Percentiles rank a stretch among this genome's conserved stretches.
Conservation (phyloP, 2,797 vertebrate genomes). For the Novumbra hubbsi region DNA sequence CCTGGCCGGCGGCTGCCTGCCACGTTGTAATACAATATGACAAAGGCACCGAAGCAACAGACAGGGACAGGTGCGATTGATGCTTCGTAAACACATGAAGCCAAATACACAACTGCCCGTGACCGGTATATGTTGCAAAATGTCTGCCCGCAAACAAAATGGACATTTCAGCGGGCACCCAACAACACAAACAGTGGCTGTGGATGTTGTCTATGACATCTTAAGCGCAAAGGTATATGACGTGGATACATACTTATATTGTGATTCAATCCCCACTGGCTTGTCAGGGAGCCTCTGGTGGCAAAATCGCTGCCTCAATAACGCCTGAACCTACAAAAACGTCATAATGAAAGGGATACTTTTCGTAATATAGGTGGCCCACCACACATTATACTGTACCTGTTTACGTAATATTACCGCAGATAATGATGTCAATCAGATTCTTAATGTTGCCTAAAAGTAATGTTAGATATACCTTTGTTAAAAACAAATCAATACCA, state of each 20-base stretch:
- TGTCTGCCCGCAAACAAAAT: background rate
- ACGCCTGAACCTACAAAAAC: slow-evolving; percentile 76
- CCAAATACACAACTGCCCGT: background rate
- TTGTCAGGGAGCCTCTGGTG: slow-evolving; percentile 65
- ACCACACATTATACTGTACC: background rate
- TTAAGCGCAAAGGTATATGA: background rate
- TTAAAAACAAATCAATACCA: slow-evolving; percentile 24
- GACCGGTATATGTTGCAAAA: background rate
- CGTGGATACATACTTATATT: slow-evolving; percentile 81
- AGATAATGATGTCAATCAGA: background rate
- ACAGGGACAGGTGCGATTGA: background rate
- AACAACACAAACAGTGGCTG: too few species aligned
- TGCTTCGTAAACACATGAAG: background rate
- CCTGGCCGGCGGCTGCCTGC: background rate
- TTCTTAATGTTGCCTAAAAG: background rate
- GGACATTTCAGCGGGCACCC: too few species aligned
- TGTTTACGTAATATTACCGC: background rate
- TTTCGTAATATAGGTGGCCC: background rate
- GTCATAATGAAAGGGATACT: background rate
- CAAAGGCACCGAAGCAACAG: background rate
- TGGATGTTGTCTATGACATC: too few species aligned
- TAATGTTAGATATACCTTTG: background rate
- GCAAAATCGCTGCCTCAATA: slow-evolving; percentile 84
- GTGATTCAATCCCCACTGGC: slow-evolving; percentile 79
- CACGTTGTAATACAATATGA: background rate